Evolutionary conservation across 2,113 vertebrate genomes (phyloP).

Genomic region (Pseudorasbora parva): DNA sequence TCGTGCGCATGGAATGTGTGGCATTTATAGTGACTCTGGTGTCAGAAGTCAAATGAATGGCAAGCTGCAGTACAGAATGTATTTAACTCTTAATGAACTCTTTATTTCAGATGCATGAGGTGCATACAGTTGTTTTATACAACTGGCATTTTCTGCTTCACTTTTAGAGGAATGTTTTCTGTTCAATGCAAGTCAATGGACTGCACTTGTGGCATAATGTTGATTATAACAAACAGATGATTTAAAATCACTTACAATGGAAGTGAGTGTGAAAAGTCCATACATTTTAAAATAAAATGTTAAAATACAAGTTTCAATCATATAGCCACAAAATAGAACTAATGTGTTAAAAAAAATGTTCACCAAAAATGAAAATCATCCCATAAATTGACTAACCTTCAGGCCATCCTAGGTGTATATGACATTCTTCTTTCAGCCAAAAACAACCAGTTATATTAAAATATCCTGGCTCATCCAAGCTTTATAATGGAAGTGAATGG

Average conservation of each 20-base stretch:
- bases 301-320: too few species aligned
- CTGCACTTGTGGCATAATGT: background rate
- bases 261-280: background rate
- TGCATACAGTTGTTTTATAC: background rate
- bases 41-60: constrained; percentile 54
- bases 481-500: too few species aligned
- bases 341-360: too few species aligned
- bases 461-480: too few species aligned
- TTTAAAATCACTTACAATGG: background rate
- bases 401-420: too few species aligned
- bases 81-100: constrained; percentile 30
- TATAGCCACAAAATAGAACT: too few species aligned
- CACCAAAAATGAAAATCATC: too few species aligned
- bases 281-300: too few species aligned
- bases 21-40: constrained; percentile 56
- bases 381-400: too few species aligned
- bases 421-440: too few species aligned
- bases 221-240: background rate
- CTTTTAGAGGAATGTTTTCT: background rate
- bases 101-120: background rate
- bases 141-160: background rate
- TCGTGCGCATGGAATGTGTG: constrained; percentile 50
- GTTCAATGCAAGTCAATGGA: background rate
- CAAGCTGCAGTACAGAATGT: constrained; percentile 16
- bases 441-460: too few species aligned